Base-by-base conservation (phyloP, 2,888 invertebrate genomes). In the Tortricodes alternella region DNA sequence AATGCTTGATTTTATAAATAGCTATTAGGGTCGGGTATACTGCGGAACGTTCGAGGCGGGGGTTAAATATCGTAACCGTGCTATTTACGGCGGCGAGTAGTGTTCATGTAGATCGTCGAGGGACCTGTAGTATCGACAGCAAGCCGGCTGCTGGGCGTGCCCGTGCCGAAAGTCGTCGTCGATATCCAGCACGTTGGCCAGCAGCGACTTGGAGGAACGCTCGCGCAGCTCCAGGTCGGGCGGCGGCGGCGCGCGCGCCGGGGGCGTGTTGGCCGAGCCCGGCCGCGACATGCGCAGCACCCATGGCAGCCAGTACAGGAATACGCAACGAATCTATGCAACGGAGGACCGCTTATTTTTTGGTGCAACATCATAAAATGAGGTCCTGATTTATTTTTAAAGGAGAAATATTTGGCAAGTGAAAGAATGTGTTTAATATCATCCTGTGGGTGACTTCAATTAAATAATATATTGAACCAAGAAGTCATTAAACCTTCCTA, bases 271-370 rank as follows among this genome's bases (percentile, higher is more conserved):
- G 63, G 92, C 92, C 73, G 93, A 89, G 71, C 93, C 94, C 66
- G 94, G 93, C 76, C 94, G 92, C 74, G 95, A 95, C 99, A 99
- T 99, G 76, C 98, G 94, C 81, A 99, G 93, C 73, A 99, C 89
- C 94, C 98, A 98, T 71, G 99, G 99, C 88, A 99, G 93, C 98
- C 99, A 99, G 89, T 96, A 96, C 77, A 99, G 94, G 91, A 99
- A 97, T 80, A 99, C 94, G 77, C 96, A 93, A 84, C 95, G 96
- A 77, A 97, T 95, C 97, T 97, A 91, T 41, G 63, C 11, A 64
- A 53, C 32, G 62, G 37, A 62, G 3, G 29, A 21, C 50, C 11
- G 8, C 6, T 19, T 59, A 7, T 15, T 18, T 34, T 3, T n/a
- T n/a, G n/a, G n/a, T 11, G 32, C 21, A 8, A n/a, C 7, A 11